Conservation (phyloP, 2,113 vertebrate species). For the Marcusenius ussheri region DNA sequence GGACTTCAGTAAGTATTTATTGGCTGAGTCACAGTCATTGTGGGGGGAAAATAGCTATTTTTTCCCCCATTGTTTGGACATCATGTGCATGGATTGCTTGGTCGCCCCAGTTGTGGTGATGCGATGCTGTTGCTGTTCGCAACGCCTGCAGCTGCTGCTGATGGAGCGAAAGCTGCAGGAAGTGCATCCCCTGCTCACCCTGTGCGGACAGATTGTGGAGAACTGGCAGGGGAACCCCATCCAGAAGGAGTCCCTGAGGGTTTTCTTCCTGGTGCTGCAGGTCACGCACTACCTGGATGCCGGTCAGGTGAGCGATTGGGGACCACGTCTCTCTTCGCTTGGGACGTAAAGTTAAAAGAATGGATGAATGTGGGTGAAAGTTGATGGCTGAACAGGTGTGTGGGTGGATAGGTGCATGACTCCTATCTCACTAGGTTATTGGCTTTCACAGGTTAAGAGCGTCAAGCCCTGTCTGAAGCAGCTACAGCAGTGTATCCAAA, state of each 20-base stretch:
- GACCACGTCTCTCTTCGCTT: neutral
- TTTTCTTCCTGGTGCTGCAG: slow-evolving; percentile 95
- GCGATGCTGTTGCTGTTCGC: neutral
- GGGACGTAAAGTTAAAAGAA: neutral
- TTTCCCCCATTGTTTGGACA: neutral
- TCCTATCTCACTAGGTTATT: neutral
- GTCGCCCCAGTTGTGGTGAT: neutral
- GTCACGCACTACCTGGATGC: slow-evolving; percentile 97
- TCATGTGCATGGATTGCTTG: neutral
- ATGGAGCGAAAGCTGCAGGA: slow-evolving; percentile 97
- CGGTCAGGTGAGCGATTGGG: slow-evolving; percentile 70
- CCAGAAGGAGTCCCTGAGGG: slow-evolving; percentile 91
- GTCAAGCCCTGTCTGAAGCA: slow-evolving; percentile 97
- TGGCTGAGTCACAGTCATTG: neutral
- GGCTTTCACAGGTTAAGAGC: slow-evolving; percentile 78
- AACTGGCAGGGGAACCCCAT: slow-evolving; percentile 99
- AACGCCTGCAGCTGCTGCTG: slow-evolving; percentile 68
- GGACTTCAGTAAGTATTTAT: neutral
- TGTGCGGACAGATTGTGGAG: slow-evolving; percentile 94
- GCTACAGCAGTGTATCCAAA: slow-evolving; percentile 97
- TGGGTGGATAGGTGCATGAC: neutral
- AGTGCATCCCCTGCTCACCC: slow-evolving; percentile 88
- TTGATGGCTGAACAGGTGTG: neutral
- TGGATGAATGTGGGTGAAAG: neutral
- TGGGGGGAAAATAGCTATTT: neutral